Base-by-base conservation (phyloP, 1,140 invertebrate species). In the Oryctes rhinoceros region DNA sequence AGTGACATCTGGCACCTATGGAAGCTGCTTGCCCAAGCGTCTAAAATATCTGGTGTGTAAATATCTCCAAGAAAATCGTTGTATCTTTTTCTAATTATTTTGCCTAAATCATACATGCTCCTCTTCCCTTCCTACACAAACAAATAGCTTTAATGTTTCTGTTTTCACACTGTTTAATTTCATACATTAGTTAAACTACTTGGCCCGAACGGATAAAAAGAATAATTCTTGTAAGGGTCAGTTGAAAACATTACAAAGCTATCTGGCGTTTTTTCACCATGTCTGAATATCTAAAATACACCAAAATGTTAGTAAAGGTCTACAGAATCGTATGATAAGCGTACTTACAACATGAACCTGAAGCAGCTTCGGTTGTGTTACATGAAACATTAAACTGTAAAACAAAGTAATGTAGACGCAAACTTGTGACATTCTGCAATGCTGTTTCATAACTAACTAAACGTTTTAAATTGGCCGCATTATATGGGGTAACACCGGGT, bases 1-100 rank as follows among this genome's bases (percentile, higher is more conserved):
- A 86, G 81, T 2, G 86, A 86, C 83, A 92, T 91, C 79, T 92
- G 87, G 35, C 92, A 91, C 49, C 93, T 82, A 44, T 91, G 87
- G 13, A 88, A 88, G 80, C 91, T 89, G 0, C 93, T 92, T 65
- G 90, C 91, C 24, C 88, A 86, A 1, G 90, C 88, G 24, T 85
- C 84, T 9, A 93, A 85, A 81, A 90, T 82, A 4, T 86, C 67
- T 0, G 84, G 80, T 24, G 76, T 84, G 71, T 91, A 91, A 0
- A 74, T 3, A 0, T 85, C 80, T 0, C 88, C 88, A 9, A 91
- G 79, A 78, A 90, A 90, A 47, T 85, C 77, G 0, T 81, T 74
- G 48, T 91, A 91, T 4, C 80, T 83, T 2, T 81, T 18, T 5
- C 90, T 84, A 7, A 91, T 81, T 37, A 84, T 81, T 71, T 86